Conservation (phyloP, 1,140 invertebrate species). For the Saxidomus purpurata region DNA sequence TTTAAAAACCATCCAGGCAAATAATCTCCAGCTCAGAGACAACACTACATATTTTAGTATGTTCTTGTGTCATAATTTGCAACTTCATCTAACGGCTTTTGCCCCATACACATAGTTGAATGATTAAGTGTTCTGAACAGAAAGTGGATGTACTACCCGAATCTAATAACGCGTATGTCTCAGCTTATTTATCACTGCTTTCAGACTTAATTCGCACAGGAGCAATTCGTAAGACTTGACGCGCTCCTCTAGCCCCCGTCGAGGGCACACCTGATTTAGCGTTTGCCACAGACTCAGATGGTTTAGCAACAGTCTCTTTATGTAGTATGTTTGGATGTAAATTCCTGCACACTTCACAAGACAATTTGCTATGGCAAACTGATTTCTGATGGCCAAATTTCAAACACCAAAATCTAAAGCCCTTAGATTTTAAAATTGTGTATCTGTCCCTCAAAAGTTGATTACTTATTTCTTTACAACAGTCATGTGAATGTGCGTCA, state of each 20-base stretch:
- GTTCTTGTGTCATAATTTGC: conserved; percentile 35
- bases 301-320: background rate
- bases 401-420: conserved; percentile 11
- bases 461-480: background rate
- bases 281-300: too few relatives aligned
- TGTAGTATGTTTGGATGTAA: background rate
- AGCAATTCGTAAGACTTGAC: conserved; percentile 44
- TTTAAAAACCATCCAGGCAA: conserved; percentile 21
- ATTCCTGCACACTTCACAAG: background rate
- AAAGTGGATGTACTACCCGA: conserved; percentile 58
- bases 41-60: background rate
- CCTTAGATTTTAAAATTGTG: background rate
- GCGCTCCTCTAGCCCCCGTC: background rate
- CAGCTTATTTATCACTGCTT: conserved; percentile 41
- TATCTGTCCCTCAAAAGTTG: background rate
- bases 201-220: conserved; percentile 41
- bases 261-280: background rate
- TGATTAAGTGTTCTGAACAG: conserved; percentile 43
- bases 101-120: conserved; percentile 21
- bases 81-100: conserved; percentile 24
- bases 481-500: background rate
- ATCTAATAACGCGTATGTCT: conserved; percentile 65
- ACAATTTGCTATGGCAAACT: background rate
- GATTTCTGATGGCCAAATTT: background rate
- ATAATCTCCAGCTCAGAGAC: conserved; percentile 37